phyloP scores from a whole-genome alignment of 2,888 invertebrate genomes.

The Rhopalosiphum nymphaeae region DNA sequence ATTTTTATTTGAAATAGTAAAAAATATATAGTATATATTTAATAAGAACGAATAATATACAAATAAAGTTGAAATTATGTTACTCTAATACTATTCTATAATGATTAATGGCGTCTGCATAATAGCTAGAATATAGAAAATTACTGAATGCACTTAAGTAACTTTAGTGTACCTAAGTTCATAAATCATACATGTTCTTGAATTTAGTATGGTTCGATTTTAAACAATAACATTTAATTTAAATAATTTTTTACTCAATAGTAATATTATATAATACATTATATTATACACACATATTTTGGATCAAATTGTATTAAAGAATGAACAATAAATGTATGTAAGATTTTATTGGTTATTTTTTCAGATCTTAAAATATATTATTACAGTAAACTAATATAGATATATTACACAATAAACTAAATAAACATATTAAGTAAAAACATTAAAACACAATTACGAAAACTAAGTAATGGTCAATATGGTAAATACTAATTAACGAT shows the following conservation, averaged over 20 bases:
- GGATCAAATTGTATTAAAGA: background rate
- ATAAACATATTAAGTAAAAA: background rate
- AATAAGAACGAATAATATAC: background rate
- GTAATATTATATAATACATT: background rate
- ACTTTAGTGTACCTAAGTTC: background rate
- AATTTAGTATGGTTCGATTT: background rate
- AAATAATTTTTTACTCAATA: background rate
- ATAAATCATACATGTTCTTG: background rate
- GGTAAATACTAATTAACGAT: background rate
- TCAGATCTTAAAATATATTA: background rate
- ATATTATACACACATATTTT: background rate
- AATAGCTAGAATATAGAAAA: background rate
- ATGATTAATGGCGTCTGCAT: background rate
- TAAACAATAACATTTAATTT: background rate
- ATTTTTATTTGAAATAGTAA: background rate
- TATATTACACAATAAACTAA: background rate
- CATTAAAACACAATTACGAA: background rate
- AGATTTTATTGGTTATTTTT: background rate
- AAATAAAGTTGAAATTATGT: background rate
- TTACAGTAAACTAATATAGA: background rate
- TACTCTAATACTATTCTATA: background rate
- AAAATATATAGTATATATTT: background rate
- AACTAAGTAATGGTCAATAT: background rate
- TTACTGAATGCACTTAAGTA: background rate
- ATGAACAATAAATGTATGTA: background rate